Evolutionary conservation across 1,140 invertebrate species (phyloP).

Genomic region (Sarcophaga bullata): DNA sequence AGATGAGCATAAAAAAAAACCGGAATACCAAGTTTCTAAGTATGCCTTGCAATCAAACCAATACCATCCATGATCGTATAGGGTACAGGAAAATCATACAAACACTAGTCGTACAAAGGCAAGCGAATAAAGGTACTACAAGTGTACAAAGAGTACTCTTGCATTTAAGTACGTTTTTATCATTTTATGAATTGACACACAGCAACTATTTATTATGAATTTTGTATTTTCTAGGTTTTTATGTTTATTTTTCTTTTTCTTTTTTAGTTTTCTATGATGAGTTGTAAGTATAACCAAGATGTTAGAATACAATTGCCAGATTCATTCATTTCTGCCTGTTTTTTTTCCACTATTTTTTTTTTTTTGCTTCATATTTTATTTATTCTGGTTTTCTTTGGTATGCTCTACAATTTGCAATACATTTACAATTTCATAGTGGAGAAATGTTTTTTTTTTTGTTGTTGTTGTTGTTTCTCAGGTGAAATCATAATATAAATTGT

Average conservation of each 20-base stretch:
- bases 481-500: slow-evolving; percentile 24
- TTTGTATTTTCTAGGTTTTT: no score
- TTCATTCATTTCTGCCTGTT: not conserved
- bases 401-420: no score
- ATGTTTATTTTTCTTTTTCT: not conserved
- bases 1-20: no score
- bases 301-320: slow-evolving; percentile 2
- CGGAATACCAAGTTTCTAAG: not conserved
- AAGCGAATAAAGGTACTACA: not conserved
- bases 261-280: not conserved
- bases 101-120: not conserved
- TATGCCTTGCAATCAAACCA: not conserved
- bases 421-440: not conserved
- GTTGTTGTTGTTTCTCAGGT: not conserved
- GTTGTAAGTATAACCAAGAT: not conserved
- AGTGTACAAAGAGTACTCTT: slow-evolving; percentile 1
- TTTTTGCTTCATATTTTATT: slow-evolving; percentile 2
- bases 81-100: not conserved
- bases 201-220: slow-evolving; percentile 3
- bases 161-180: slow-evolving; percentile 6
- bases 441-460: not conserved
- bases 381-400: not conserved
- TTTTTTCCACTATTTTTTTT: not conserved
- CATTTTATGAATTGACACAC: slow-evolving; percentile 36
- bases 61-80: not conserved